A percentile compares a stretch with the other conserved stretches of the same genome.
phyloP scores from a whole-genome alignment of 2,797 vertebrate genomes.

The Chloroceryle amazona region DNA sequence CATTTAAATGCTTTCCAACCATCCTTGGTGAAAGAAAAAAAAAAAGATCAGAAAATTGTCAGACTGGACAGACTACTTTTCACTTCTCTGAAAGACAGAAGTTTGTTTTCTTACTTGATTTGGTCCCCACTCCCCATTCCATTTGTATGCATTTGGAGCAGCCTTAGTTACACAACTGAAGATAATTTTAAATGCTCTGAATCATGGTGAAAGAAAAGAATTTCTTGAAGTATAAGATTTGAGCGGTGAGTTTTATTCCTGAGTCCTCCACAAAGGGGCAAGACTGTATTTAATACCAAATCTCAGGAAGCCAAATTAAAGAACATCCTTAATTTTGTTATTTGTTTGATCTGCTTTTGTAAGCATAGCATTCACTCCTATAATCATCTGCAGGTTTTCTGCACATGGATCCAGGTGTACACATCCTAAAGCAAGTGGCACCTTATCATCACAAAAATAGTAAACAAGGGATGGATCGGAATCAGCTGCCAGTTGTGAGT shows the following conservation, averaged over 20 bases:
- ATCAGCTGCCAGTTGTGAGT: fast-evolving
- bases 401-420: not conserved
- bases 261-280: not conserved
- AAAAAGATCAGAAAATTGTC: not conserved
- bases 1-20: not conserved
- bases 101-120: not conserved
- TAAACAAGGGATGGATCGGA: not conserved
- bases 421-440: not conserved
- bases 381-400: not conserved
- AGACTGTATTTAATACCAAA: not conserved
- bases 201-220: not conserved
- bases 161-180: not conserved
- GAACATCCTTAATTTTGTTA: not conserved
- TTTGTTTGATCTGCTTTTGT: not conserved
- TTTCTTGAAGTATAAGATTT: not conserved
- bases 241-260: not conserved
- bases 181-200: not conserved
- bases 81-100: not conserved
- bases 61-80: not conserved
- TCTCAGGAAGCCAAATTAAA: not conserved
- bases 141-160: not conserved
- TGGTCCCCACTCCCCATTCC: not conserved
- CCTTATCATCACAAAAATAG: not conserved
- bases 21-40: not conserved
- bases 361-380: fast-evolving